Conservation (phyloP, 2,888 invertebrate species). For the Calliopum simillimum region DNA sequence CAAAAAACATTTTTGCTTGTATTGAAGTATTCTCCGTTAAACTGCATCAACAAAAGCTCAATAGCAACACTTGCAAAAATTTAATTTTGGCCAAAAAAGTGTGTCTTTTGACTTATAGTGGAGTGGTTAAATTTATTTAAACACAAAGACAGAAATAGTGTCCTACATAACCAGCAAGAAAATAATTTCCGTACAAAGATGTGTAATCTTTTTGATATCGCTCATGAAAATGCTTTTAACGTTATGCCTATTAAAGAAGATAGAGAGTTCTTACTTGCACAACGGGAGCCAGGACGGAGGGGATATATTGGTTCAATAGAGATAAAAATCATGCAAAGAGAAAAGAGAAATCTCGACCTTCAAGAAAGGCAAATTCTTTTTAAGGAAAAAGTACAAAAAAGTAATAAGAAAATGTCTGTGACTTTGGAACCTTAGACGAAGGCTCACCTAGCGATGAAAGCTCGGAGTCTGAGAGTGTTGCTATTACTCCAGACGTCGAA, state of each 20-base stretch:
- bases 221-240: not conserved
- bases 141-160: not conserved
- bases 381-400: not conserved
- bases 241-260: slow-evolving; percentile 1
- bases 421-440: not conserved
- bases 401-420: not conserved
- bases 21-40: too few relatives aligned
- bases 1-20: too few relatives aligned
- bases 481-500: too few relatives aligned
- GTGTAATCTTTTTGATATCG: slow-evolving; percentile 5
- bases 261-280: not conserved
- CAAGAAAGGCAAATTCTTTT: not conserved
- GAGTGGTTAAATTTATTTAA: too few relatives aligned
- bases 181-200: not conserved
- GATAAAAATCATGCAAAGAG: slow-evolving; percentile 1
- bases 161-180: not conserved
- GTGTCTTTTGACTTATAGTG: too few relatives aligned
- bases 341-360: not conserved
- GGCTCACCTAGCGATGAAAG: too few relatives aligned
- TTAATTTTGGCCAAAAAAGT: too few relatives aligned
- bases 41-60: too few relatives aligned
- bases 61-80: too few relatives aligned
- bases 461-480: too few relatives aligned
- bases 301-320: not conserved
- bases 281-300: not conserved